Conservation (phyloP, 2,888 invertebrate genomes). For the Aromia moschata region DNA sequence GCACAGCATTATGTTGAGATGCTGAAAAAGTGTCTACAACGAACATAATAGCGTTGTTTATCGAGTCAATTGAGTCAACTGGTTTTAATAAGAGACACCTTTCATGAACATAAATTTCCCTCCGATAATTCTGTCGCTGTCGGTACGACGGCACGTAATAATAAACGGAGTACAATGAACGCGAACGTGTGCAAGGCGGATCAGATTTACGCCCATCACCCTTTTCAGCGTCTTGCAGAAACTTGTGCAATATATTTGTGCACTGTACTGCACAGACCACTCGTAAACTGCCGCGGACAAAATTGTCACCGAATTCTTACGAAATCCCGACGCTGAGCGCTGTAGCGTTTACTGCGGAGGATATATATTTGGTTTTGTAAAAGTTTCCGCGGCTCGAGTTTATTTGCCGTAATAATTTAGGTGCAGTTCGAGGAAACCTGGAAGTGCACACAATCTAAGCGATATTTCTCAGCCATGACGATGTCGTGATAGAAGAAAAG, state of each 20-base stretch:
- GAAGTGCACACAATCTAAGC: no score
- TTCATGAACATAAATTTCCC: not conserved
- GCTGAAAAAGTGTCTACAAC: no score
- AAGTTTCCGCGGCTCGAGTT: no score
- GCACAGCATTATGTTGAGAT: no score
- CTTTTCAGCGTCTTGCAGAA: conserved; percentile 25
- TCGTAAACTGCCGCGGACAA: conserved; percentile 6
- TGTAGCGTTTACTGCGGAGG: no score
- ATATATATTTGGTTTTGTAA: no score
- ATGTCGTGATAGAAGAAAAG: no score
- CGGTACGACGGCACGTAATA: conserved; percentile 3
- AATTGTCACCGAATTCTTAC: conserved; percentile 3
- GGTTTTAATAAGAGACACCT: not conserved
- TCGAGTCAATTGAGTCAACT: no score
- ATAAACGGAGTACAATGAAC: conserved; percentile 24
- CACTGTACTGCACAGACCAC: conserved; percentile 3
- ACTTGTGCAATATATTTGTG: not conserved
- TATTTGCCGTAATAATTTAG: no score
- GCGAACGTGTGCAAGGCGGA: conserved; percentile 29
- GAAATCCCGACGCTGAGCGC: no score
- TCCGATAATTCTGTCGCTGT: not conserved
- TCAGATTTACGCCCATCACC: conserved; percentile 32
- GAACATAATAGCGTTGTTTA: not conserved
- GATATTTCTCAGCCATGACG: no score
- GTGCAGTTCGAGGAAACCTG: no score